Evolutionary conservation across 92 coral and sea anemone species (phyloP).

Genomic region (Bergia puertoricense): DNA sequence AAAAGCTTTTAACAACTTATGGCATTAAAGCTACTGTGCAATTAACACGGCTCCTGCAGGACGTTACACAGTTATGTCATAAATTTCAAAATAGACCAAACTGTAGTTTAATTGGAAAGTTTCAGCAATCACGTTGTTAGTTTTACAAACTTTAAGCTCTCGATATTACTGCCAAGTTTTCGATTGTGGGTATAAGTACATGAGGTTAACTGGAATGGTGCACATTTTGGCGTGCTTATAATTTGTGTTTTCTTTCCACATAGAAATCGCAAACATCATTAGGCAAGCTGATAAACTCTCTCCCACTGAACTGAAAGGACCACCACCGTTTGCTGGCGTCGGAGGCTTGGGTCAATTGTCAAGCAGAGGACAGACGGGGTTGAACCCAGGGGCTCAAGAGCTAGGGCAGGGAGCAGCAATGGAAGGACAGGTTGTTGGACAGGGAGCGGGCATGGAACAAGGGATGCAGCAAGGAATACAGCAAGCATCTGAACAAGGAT

Average conservation of each 20-base stretch:
- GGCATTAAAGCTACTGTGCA: too few species aligned
- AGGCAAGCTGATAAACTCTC: slow-evolving; percentile 74
- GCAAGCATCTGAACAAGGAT: slow-evolving; percentile 25
- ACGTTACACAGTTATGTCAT: too few species aligned
- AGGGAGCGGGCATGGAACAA: slow-evolving; percentile 5
- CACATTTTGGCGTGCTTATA: background rate
- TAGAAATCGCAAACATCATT: slow-evolving; percentile 72
- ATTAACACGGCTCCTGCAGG: too few species aligned
- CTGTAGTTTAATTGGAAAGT: background rate
- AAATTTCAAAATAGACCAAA: too few species aligned
- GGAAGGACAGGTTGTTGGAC: background rate
- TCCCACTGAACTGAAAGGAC: slow-evolving; percentile 70
- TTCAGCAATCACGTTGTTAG: background rate
- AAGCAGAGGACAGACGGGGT: slow-evolving; percentile 4
- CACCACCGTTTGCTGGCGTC: slow-evolving; percentile 54
- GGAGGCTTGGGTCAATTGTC: slow-evolving; percentile 37
- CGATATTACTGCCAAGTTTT: background rate
- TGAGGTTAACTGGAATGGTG: background rate
- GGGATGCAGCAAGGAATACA: background rate
- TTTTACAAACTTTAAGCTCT: too few species aligned
- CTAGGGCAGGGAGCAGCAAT: background rate
- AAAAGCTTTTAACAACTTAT: too few species aligned
- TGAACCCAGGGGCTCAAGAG: slow-evolving; percentile 3
- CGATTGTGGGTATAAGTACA: background rate
- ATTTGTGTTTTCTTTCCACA: background rate